Evolutionary conservation across 2,888 invertebrate genomes (phyloP).

Genomic region (Ormyrus nitidulus): DNA sequence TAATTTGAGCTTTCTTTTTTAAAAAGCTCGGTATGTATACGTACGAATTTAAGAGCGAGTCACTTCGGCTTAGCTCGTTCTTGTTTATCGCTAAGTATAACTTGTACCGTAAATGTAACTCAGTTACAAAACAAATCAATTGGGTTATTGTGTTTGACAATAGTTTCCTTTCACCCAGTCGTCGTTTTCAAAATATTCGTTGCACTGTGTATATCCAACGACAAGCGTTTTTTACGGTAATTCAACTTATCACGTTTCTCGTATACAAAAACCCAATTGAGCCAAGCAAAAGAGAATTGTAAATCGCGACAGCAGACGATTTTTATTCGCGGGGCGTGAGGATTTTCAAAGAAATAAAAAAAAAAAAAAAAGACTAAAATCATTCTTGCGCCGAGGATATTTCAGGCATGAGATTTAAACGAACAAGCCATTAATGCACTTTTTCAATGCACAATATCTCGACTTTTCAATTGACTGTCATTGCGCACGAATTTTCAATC

Average conservation of each 20-base stretch:
- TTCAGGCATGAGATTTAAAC: not conserved
- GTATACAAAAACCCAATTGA: constrained; percentile 7
- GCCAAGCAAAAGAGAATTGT: not conserved
- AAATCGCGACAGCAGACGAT: constrained; percentile 10
- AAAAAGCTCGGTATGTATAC: not conserved
- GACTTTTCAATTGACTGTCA: constrained; percentile 28
- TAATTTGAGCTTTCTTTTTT: not conserved
- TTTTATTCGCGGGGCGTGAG: constrained; percentile 9
- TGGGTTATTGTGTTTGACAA: constrained; percentile 19
- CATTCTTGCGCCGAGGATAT: constrained; percentile 16
- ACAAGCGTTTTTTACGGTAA: too few relatives aligned
- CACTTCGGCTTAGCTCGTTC: not conserved
- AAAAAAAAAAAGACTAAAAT: constrained; percentile 1
- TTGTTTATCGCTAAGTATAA: not conserved
- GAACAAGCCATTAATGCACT: constrained; percentile 14
- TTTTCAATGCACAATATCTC: constrained; percentile 35
- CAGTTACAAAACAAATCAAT: constrained; percentile 9
- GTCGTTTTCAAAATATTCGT: not conserved
- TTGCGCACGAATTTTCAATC: constrained; percentile 23
- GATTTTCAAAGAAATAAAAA: not conserved
- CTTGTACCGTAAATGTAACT: constrained; percentile 1
- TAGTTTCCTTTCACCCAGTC: not conserved
- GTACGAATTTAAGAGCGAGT: not conserved
- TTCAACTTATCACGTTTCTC: not conserved
- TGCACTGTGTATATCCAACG: not conserved